Conservation (phyloP, 2,888 invertebrate species). For the Entomobrya multifasciata region DNA sequence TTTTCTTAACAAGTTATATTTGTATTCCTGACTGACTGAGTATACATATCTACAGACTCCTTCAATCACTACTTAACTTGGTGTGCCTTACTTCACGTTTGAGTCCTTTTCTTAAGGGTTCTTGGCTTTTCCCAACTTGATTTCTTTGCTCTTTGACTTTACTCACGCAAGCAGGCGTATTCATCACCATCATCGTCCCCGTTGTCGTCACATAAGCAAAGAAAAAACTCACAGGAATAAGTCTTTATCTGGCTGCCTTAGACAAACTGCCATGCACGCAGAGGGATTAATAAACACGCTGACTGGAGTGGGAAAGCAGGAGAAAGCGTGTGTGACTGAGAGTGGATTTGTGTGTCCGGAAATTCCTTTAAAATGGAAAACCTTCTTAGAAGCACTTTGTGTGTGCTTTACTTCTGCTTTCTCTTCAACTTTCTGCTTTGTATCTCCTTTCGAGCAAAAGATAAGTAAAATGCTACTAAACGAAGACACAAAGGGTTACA, state of each 20-base stretch:
- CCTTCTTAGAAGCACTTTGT: background rate
- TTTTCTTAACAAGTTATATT: background rate
- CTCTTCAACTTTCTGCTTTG: background rate
- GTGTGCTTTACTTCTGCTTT: conserved; percentile 17
- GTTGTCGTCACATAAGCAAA: background rate
- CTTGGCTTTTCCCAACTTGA: conserved; percentile 28
- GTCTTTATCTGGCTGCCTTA: conserved; percentile 11
- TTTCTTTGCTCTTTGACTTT: conserved; percentile 56
- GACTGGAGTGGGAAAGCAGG: conserved; percentile 24
- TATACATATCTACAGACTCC: background rate
- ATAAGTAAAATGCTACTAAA: conserved; percentile 58
- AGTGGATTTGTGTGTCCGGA: conserved; percentile 55
- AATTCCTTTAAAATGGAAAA: conserved; percentile 36
- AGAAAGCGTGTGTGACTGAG: background rate
- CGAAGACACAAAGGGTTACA: conserved; percentile 56
- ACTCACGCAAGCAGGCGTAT: conserved; percentile 23
- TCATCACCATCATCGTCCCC: conserved; percentile 32
- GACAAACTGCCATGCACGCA: conserved; percentile 5
- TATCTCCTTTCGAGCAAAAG: conserved; percentile 29
- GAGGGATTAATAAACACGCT: conserved; percentile 29
- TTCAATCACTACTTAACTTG: conserved; percentile 23
- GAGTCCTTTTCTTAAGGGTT: conserved; percentile 27
- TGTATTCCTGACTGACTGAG: conserved; percentile 23
- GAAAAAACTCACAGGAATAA: conserved; percentile 25
- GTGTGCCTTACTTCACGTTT: background rate